phyloP scores from a whole-genome alignment of 2,113 vertebrate genomes.

The Actenoides lindsayi region DNA sequence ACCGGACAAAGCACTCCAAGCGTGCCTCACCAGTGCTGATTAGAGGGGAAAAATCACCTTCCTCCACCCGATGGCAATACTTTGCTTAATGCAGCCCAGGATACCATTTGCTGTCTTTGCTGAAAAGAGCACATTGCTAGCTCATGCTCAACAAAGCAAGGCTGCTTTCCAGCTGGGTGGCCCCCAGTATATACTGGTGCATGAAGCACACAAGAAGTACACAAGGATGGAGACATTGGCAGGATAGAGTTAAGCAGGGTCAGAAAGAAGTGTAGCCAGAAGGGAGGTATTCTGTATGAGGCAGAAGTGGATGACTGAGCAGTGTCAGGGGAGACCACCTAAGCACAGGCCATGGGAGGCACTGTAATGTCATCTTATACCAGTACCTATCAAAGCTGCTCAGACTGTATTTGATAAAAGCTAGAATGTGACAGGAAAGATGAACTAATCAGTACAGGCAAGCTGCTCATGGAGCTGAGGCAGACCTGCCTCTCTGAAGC shows the following conservation, averaged over 20 bases:
- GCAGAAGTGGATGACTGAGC: not conserved
- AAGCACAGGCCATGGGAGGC: not conserved
- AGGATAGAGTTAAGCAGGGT: not conserved
- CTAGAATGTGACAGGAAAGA: not conserved
- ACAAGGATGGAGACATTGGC: not conserved
- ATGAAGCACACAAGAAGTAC: not conserved
- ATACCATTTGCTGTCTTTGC: not conserved
- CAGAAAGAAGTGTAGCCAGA: accelerated
- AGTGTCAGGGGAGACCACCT: not conserved
- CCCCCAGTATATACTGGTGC: not conserved
- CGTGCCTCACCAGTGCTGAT: not conserved
- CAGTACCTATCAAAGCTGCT: not conserved
- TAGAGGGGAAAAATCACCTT: not conserved
- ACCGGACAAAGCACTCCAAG: not conserved
- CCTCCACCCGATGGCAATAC: accelerated
- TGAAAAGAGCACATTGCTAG: not conserved
- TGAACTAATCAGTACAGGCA: not conserved
- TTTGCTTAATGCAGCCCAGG: not conserved
- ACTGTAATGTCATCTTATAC: not conserved
- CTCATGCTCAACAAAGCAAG: not conserved
- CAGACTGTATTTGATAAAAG: not conserved
- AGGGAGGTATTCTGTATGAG: not conserved
- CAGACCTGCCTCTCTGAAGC: not conserved
- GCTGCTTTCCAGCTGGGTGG: not conserved
- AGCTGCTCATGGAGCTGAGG: not conserved